phyloP scores from a whole-genome alignment of 2,113 vertebrate species.

The Oncorhynchus gorbuscha region DNA sequence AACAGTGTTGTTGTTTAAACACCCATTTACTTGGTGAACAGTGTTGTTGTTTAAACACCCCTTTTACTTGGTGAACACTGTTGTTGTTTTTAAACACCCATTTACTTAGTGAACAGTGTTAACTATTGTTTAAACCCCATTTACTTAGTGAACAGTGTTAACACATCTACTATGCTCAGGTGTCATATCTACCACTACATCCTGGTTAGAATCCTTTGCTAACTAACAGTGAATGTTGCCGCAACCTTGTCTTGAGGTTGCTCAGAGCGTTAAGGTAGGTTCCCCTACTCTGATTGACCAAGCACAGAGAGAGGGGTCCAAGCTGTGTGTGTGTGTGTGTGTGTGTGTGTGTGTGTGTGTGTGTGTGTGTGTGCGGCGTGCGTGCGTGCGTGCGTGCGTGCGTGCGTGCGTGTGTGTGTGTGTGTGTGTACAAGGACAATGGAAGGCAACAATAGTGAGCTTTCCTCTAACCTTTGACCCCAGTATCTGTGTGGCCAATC shows the following conservation, averaged over 20 bases:
- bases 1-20: no score
- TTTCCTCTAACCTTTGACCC: slow-evolving; percentile 72
- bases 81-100: no score
- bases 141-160: no score
- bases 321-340: slow-evolving; percentile 36
- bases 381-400: background rate
- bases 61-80: no score
- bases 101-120: no score
- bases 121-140: no score
- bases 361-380: slow-evolving; percentile 8
- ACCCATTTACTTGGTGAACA: no score
- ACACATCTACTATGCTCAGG: no score
- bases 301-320: slow-evolving; percentile 64
- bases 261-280: slow-evolving; percentile 46
- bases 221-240: slow-evolving; percentile 48
- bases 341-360: slow-evolving; percentile 19
- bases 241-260: slow-evolving; percentile 47
- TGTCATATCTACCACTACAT: no score
- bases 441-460: slow-evolving; percentile 73
- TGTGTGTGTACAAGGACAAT: slow-evolving; percentile 54
- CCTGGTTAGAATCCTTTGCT: slow-evolving; percentile 24
- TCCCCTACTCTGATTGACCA: slow-evolving; percentile 60
- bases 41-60: no score
- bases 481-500: slow-evolving; percentile 54
- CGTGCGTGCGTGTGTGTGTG: slow-evolving; percentile 1